phyloP scores from a whole-genome alignment of 2,888 invertebrate genomes.

The Drosophila prostipennis region DNA sequence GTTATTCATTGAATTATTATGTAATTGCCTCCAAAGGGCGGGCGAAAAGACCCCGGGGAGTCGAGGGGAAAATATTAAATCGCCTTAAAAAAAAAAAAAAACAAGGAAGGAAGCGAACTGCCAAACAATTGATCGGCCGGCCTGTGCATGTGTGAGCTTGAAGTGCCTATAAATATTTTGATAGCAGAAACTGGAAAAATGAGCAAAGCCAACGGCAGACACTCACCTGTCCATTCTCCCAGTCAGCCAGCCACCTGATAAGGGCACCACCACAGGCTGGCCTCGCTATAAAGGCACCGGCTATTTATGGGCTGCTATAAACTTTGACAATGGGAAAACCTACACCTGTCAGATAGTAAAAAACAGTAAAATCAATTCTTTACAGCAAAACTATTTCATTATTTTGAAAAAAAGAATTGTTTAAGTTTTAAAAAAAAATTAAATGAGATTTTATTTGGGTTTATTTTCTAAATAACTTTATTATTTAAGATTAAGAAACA shows the following conservation, averaged over 20 bases:
- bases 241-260: constrained; percentile 32
- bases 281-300: background rate
- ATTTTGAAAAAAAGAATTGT: too few species aligned
- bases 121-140: constrained; percentile 42
- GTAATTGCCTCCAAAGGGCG: constrained; percentile 58
- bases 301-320: background rate
- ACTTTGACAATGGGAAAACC: background rate
- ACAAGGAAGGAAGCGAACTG: constrained; percentile 15
- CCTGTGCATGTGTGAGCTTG: constrained; percentile 14
- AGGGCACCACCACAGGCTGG: constrained; percentile 21
- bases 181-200: constrained; percentile 35
- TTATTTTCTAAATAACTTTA: too few species aligned
- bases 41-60: constrained; percentile 8
- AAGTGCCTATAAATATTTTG: constrained; percentile 70
- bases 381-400: too few species aligned
- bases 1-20: constrained; percentile 71
- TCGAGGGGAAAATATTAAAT: constrained; percentile 44
- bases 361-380: too few species aligned
- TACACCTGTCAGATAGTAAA: constrained; percentile 4
- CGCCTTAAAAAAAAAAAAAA: constrained; percentile 40
- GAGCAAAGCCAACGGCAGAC: constrained; percentile 59
- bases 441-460: too few species aligned
- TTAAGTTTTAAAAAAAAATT: too few species aligned
- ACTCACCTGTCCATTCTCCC: constrained; percentile 50
- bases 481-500: too few species aligned